Percentiles rank a stretch among this genome's conserved stretches.
Conservation (phyloP, 1,140 invertebrate genomes). For the Frieseomelitta varia region DNA sequence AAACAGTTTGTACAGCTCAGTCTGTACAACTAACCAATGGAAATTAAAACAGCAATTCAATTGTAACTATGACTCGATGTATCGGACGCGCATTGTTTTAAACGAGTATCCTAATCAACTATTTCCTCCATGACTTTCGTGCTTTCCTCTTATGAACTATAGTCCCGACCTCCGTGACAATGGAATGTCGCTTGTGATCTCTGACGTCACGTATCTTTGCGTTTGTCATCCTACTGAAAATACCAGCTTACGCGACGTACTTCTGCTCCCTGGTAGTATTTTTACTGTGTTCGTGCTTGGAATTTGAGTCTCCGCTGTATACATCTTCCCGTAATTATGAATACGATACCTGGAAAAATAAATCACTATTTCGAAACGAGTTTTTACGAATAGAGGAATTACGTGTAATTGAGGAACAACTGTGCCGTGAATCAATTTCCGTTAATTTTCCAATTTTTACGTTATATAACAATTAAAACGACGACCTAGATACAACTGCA, state of each 20-base stretch:
- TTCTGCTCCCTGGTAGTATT: neutral
- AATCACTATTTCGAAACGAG: neutral
- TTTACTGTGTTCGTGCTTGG: neutral
- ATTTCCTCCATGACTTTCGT: constrained; percentile 46
- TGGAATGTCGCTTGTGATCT: constrained; percentile 36
- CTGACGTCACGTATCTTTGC: constrained; percentile 46
- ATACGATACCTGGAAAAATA: neutral
- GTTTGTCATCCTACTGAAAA: constrained; percentile 48
- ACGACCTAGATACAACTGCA: neutral
- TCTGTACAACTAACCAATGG: neutral
- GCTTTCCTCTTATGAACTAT: constrained; percentile 37
- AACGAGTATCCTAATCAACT: constrained; percentile 27
- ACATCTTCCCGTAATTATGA: neutral
- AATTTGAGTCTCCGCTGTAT: neutral
- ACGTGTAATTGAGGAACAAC: neutral
- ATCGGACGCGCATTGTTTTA: constrained; percentile 26
- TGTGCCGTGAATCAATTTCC: neutral
- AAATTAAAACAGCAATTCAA: neutral
- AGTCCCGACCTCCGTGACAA: constrained; percentile 35
- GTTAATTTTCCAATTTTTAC: neutral
- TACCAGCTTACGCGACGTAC: constrained; percentile 32
- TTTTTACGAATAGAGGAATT: neutral
- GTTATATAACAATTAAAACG: neutral
- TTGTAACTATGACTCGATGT: neutral
- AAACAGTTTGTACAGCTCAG: neutral